phyloP scores from a whole-genome alignment of 2,888 invertebrate genomes.

The Cyclophora albipunctata region DNA sequence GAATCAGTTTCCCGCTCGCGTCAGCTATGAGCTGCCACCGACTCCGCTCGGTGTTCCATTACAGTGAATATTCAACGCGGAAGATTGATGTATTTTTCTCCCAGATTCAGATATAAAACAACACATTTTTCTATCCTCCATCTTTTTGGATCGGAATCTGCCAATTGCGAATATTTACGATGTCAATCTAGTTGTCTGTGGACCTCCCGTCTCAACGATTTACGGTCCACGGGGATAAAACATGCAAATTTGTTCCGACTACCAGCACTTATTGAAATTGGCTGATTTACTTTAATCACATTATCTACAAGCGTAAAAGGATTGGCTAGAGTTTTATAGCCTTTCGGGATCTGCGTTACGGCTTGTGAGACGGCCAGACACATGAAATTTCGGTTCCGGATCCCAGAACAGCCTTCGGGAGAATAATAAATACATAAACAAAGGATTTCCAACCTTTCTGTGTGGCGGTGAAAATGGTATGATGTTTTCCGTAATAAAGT shows the following conservation, averaged over 20 bases:
- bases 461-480: conserved; percentile 15
- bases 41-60: too few species aligned
- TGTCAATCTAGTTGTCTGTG: conserved; percentile 51
- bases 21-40: too few species aligned
- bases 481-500: conserved; percentile 16
- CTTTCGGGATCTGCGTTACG: conserved; percentile 22
- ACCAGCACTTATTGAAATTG: conserved; percentile 70
- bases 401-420: conserved; percentile 10
- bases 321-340: conserved; percentile 41
- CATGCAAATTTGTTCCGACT: conserved; percentile 59
- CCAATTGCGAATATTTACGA: conserved; percentile 54
- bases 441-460: conserved; percentile 14
- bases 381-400: conserved; percentile 10
- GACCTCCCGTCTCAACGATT: conserved; percentile 36
- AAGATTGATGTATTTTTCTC: too few species aligned
- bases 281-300: conserved; percentile 68
- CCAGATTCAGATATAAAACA: conserved; percentile 2
- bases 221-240: conserved; percentile 54
- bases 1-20: too few species aligned
- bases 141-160: conserved; percentile 32
- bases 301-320: conserved; percentile 52
- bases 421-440: conserved; percentile 17
- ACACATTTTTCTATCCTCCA: conserved; percentile 8
- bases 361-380: conserved; percentile 12
- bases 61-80: not conserved